phyloP scores from a whole-genome alignment of 2,797 vertebrate species.

The Petrocephalus schoutedeni region DNA sequence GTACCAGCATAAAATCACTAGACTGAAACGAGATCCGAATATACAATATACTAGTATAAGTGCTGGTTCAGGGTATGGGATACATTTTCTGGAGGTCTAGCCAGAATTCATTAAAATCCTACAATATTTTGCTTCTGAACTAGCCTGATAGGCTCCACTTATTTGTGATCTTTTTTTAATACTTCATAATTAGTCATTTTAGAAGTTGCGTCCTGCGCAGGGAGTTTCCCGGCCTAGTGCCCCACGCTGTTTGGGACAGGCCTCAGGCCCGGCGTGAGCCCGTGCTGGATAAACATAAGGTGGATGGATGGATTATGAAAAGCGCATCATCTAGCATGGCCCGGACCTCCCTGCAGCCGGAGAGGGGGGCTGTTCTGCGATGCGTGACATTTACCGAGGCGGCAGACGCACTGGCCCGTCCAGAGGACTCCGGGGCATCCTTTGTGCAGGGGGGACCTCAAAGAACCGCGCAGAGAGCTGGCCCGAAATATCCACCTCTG shows the following conservation, averaged over 20 bases:
- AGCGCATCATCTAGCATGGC: not conserved
- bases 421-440: not conserved
- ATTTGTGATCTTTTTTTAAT: not conserved
- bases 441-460: not conserved
- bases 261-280: not conserved
- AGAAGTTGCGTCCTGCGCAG: not conserved
- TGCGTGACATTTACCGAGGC: not conserved
- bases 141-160: not conserved
- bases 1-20: not conserved
- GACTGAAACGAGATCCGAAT: not conserved
- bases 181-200: not conserved
- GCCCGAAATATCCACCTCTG: not conserved
- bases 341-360: not conserved
- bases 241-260: not conserved
- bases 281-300: not conserved
- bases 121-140: not conserved
- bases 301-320: slow-evolving; percentile 2
- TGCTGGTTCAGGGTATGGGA: not conserved
- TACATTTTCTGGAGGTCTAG: not conserved
- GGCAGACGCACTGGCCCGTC: not conserved
- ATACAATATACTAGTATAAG: not conserved
- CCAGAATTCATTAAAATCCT: not conserved
- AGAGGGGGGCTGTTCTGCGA: not conserved
- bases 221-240: not conserved
- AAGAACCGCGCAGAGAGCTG: not conserved